A percentile compares a stretch with the other conserved stretches of the same genome.
phyloP scores from a whole-genome alignment of 2,888 invertebrate genomes.

The Eustalomyia histrio region DNA sequence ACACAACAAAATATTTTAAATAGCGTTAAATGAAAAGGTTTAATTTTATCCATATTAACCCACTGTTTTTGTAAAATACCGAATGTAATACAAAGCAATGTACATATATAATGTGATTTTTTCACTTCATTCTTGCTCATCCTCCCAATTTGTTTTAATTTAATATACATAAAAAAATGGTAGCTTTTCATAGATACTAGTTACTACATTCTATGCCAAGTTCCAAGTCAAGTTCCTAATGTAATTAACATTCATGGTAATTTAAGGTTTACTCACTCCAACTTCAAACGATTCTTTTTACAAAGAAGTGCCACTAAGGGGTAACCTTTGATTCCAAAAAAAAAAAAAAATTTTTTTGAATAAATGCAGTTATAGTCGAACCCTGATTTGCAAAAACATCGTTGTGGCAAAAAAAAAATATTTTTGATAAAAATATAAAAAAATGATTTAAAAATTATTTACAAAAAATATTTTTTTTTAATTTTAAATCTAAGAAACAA shows the following conservation, averaged over 20 bases:
- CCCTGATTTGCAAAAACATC: too few relatives aligned
- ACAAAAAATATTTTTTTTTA: too few relatives aligned
- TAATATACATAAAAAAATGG: slow-evolving; percentile 16
- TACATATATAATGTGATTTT: not conserved
- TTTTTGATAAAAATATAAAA: too few relatives aligned
- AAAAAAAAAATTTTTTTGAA: not conserved
- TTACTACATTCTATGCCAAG: slow-evolving; percentile 26
- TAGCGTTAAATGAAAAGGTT: not conserved
- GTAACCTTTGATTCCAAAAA: not conserved
- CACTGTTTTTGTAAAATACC: not conserved
- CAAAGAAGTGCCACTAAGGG: not conserved
- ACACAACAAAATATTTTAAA: too few relatives aligned
- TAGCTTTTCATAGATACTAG: slow-evolving; percentile 17
- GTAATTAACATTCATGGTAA: slow-evolving; percentile 55
- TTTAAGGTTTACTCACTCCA: slow-evolving; percentile 35
- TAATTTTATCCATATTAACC: not conserved
- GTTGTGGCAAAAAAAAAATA: too few relatives aligned
- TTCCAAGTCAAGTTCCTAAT: slow-evolving; percentile 23
- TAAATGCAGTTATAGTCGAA: too few relatives aligned
- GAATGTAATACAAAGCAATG: not conserved
- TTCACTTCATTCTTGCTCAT: slow-evolving; percentile 36
- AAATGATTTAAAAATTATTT: too few relatives aligned
- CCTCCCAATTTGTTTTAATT: slow-evolving; percentile 60
- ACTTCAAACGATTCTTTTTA: too few relatives aligned
- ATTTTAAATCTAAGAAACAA: too few relatives aligned